Conservation (phyloP, 2,113 vertebrate genomes). For the Pica pica region DNA sequence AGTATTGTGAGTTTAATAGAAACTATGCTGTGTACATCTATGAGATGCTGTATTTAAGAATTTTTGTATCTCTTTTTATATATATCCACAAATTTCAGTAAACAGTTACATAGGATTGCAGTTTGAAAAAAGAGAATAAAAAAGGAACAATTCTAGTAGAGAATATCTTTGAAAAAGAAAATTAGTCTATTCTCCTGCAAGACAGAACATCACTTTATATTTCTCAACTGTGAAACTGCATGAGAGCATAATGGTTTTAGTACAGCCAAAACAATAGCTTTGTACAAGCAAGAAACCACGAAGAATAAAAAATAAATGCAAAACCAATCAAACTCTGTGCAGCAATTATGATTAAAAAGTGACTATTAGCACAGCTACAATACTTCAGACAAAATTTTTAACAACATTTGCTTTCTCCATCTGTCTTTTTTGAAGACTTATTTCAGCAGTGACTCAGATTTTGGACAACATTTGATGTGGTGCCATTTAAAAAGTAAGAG, state of each 20-base stretch:
- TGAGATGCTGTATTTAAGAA: neutral
- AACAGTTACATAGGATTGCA: neutral
- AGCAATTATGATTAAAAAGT: neutral
- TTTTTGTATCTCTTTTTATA: neutral
- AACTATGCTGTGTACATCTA: neutral
- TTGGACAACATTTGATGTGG: constrained; percentile 22
- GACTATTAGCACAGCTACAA: neutral
- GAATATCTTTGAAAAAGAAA: neutral
- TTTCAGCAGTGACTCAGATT: constrained; percentile 8
- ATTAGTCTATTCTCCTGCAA: neutral
- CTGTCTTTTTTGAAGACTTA: constrained; percentile 38
- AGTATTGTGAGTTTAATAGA: neutral
- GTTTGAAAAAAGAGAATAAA: neutral
- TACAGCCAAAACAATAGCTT: neutral
- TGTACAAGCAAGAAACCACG: neutral
- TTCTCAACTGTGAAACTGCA: neutral
- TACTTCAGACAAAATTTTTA: constrained; percentile 21
- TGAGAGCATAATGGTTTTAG: neutral
- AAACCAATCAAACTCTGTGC: neutral
- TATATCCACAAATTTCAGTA: neutral
- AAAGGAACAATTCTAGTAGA: neutral
- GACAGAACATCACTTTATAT: neutral
- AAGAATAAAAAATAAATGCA: neutral
- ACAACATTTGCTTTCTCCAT: constrained; percentile 57
- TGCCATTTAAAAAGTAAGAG: constrained; percentile 38